A percentile compares a stretch with the other conserved stretches of the same genome.
Evolutionary conservation across 2,888 invertebrate species (phyloP).

Genomic region (Nymphalis polychloros): DNA sequence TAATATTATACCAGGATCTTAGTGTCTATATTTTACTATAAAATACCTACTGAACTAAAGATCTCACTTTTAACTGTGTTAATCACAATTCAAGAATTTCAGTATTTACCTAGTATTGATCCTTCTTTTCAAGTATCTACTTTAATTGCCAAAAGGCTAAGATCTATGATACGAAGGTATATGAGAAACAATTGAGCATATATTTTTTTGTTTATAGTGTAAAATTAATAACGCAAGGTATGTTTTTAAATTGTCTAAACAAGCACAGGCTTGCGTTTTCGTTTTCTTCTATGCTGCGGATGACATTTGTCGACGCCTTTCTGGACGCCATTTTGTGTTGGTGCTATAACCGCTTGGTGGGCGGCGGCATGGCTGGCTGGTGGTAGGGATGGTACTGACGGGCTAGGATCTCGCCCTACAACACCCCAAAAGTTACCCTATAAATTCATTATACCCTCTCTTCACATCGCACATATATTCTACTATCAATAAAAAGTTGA

Average conservation of each 20-base stretch:
- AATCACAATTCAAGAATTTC: constrained; percentile 43
- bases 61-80: constrained; percentile 65
- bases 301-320: constrained; percentile 52
- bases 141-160: constrained; percentile 40
- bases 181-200: constrained; percentile 53
- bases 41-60: constrained; percentile 47
- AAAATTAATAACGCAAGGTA: constrained; percentile 36
- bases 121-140: constrained; percentile 2
- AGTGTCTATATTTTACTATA: constrained; percentile 26
- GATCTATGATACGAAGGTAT: constrained; percentile 29
- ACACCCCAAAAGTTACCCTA: constrained; percentile 71
- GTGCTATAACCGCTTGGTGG: constrained; percentile 78
- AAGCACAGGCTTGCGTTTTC: constrained; percentile 72
- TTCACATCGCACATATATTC: constrained; percentile 12
- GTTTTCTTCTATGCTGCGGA: constrained; percentile 60
- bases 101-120: constrained; percentile 33
- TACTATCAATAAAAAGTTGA: constrained; percentile 31
- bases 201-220: constrained; percentile 31
- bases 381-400: constrained; percentile 77
- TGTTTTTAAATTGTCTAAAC: constrained; percentile 51
- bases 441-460: constrained; percentile 64
- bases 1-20: constrained; percentile 7
- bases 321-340: constrained; percentile 47
- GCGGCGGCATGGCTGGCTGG: constrained; percentile 72
- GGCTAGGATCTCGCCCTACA: constrained; percentile 76